phyloP scores from a whole-genome alignment of 1,140 invertebrate genomes.

The Zaprionus inermis region DNA sequence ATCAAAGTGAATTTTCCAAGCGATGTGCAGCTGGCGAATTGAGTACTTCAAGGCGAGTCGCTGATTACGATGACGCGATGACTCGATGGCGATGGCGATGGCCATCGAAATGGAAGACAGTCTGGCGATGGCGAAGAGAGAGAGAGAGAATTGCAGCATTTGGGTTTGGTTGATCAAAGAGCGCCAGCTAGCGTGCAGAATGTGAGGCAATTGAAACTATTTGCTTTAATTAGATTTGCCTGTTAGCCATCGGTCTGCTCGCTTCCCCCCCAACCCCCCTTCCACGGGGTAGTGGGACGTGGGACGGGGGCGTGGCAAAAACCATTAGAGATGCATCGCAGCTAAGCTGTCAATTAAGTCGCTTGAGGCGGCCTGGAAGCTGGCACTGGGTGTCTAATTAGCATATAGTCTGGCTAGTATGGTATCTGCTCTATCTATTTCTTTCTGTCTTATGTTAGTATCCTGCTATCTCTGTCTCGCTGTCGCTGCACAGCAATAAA shows the following conservation, averaged over 20 bases:
- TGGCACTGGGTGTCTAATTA: constrained; percentile 35
- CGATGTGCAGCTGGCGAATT: constrained; percentile 1
- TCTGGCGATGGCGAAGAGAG: not conserved
- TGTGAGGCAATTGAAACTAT: constrained; percentile 21
- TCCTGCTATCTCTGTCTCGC: not conserved
- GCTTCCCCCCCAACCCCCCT: too few species aligned
- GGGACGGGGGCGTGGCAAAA: constrained; percentile 1
- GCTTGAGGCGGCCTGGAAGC: not conserved
- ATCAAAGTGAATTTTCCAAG: not conserved
- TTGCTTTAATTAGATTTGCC: constrained; percentile 56
- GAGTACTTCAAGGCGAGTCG: constrained; percentile 6
- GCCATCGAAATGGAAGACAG: not conserved
- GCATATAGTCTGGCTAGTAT: constrained; percentile 30
- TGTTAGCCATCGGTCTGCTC: constrained; percentile 48
- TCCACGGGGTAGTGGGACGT: constrained; percentile 17
- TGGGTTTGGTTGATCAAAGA: constrained; percentile 39
- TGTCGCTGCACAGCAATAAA: constrained; percentile 66
- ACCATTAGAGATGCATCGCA: constrained; percentile 19
- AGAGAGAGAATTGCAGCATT: constrained; percentile 9
- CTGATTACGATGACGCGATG: not conserved
- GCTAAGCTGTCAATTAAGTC: constrained; percentile 48
- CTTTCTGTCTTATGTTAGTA: not conserved
- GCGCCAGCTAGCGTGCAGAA: constrained; percentile 34
- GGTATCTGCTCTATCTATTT: not conserved
- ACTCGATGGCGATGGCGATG: not conserved